Evolutionary conservation across 2,888 invertebrate species (phyloP), one percentile per base, ranked within the genome.

Genomic region (Molorchus minor): DNA sequence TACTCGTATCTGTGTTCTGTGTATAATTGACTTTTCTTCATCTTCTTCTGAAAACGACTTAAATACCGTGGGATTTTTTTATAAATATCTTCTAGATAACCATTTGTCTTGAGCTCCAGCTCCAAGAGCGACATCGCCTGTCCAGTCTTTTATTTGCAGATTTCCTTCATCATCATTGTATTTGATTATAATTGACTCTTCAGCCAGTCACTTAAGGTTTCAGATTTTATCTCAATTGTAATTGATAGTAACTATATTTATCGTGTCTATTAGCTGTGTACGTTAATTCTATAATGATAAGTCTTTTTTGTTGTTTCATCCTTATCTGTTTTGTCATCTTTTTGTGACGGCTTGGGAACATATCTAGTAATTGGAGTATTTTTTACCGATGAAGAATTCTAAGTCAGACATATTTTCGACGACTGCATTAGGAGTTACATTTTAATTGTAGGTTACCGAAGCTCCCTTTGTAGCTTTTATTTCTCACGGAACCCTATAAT

Each of bases 171-270:
- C 68, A 64, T 68, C 65, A 51, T 63, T 43, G 58, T 47, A 51
- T 61, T 65, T 64, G 56, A 60, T 59, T 58, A 58, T 70, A 72
- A 71, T 71, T 67, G 71, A 67, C 64, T 71, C 64, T 64, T 68
- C 67, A 67, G 64, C 65, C 62, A 66, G 58, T 71, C 69, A 70
- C 68, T 71, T 72, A 67, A 64, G 56, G 56, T 58, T 62, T 62
- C 25, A 51, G 72, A 71, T 71, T 46, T 62, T 70, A 71, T 71
- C 71, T 61, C 44, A 19, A 56, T 56, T 64, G 68, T 71, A 73
- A 73, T 70, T 71, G 71, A 71, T 73, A 73, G 67, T 67, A 68
- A 71, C 69, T 65, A 64, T 70, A 70, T 71, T 71, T 71, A 71
- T 67, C 64, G 61, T 68, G 68, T 67, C 70, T 71, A 70, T 72